A percentile compares a stretch with the other conserved stretches of the same genome.
These are phyloP conservation scores for Macquaria ambigua DNA, from an alignment of 2,113 vertebrate species.

Conservation along the genomic window DNA sequence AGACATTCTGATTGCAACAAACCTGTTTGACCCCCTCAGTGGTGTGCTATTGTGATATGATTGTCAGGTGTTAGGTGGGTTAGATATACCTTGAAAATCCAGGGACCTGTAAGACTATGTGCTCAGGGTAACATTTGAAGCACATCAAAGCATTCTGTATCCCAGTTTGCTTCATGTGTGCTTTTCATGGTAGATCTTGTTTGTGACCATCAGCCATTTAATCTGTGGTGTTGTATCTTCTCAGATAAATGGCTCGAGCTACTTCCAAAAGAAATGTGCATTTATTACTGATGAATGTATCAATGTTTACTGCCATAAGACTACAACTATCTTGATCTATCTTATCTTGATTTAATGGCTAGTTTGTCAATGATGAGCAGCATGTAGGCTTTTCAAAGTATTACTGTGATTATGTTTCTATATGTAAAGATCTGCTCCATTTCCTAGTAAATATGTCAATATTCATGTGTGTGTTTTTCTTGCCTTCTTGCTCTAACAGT, in stretches of 20 bases:
- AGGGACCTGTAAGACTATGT: conserved; percentile 27
- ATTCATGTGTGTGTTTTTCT: conserved; percentile 27
- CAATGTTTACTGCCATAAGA: conserved; percentile 75
- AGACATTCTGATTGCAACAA: conserved; percentile 54
- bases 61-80: conserved; percentile 58
- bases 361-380: conserved; percentile 73
- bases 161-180: conserved; percentile 39
- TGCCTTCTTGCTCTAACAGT: conserved; percentile 2
- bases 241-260: conserved; percentile 57
- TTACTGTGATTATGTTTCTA: conserved; percentile 77
- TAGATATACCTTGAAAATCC: conserved; percentile 51
- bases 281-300: conserved; percentile 82
- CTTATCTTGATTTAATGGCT: conserved; percentile 58
- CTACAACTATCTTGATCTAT: conserved; percentile 62
- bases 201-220: conserved; percentile 65
- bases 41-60: conserved; percentile 66
- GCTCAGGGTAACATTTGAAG: conserved; percentile 75
- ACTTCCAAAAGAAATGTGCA: conserved; percentile 66
- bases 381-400: conserved; percentile 77
- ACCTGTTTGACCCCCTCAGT: conserved; percentile 47
- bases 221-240: conserved; percentile 52
- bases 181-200: conserved; percentile 44
- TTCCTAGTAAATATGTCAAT: conserved; percentile 80
- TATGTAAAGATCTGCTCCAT: conserved; percentile 76
- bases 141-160: conserved; percentile 36